Conservation (phyloP, 2,888 invertebrate species). For the Cryptocheilus praepositus region DNA sequence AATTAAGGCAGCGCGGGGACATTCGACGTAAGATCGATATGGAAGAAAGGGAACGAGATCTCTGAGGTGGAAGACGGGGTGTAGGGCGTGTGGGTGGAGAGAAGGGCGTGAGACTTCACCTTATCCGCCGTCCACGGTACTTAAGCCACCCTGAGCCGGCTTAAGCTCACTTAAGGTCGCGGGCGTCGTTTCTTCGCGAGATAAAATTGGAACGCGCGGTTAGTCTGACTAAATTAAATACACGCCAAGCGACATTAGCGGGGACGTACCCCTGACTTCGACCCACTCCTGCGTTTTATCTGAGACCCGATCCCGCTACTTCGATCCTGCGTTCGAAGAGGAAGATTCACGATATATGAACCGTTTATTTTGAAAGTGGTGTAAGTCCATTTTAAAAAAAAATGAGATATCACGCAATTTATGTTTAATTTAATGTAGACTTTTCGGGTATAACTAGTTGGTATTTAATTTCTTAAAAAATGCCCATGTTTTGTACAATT, state of each 20-base stretch:
- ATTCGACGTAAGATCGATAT: slow-evolving; percentile 46
- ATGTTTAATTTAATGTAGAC: too few relatives aligned
- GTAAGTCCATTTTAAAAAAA: too few relatives aligned
- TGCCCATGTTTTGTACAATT: too few relatives aligned
- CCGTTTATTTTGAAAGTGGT: too few relatives aligned
- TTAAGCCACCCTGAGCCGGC: slow-evolving; percentile 51
- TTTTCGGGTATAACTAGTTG: too few relatives aligned
- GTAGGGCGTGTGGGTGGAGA: slow-evolving; percentile 11
- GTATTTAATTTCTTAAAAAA: too few relatives aligned
- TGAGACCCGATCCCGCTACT: too few relatives aligned
- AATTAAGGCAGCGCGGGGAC: slow-evolving; percentile 43
- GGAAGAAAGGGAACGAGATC: neutral
- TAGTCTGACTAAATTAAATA: slow-evolving; percentile 46
- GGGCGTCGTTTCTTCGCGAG: slow-evolving; percentile 48
- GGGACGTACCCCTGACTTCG: neutral
- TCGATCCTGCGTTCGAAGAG: too few relatives aligned
- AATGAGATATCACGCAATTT: too few relatives aligned
- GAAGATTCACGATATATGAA: too few relatives aligned
- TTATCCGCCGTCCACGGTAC: slow-evolving; percentile 36
- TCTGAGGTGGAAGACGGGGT: neutral
- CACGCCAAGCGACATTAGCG: slow-evolving; percentile 30
- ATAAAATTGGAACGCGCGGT: slow-evolving; percentile 53
- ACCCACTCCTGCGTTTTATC: too few relatives aligned
- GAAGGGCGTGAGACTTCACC: slow-evolving; percentile 20
- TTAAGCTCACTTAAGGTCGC: slow-evolving; percentile 54